Percentiles rank a stretch among this genome's conserved stretches.
These are phyloP conservation scores for Macquaria australasica DNA, from an alignment of 2,113 vertebrate species.

Conservation along the genomic window DNA sequence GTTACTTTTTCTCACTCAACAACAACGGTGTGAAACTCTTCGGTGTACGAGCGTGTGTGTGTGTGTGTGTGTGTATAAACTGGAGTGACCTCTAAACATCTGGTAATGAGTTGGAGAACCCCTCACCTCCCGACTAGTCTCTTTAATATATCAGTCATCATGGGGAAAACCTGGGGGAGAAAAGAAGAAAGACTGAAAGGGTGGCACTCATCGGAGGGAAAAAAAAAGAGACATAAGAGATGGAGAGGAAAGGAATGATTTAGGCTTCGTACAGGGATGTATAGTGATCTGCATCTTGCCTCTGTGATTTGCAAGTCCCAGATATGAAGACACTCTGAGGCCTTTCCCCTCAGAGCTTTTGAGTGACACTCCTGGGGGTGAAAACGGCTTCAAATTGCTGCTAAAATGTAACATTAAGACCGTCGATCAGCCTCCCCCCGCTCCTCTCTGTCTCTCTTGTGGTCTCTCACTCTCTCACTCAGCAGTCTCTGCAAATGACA, in stretches of 20 bases:
- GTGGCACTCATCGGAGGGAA: neutral
- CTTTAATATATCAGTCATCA: slow-evolving; percentile 68
- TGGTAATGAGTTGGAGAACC: slow-evolving; percentile 71
- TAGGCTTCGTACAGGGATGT: slow-evolving; percentile 13
- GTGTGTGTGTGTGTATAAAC: slow-evolving; percentile 39
- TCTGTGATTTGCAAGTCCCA: slow-evolving; percentile 46
- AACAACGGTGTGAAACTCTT: slow-evolving; percentile 19
- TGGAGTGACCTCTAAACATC: slow-evolving; percentile 70
- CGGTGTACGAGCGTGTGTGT: neutral
- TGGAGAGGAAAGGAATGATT: slow-evolving; percentile 14
- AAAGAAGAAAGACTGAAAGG: slow-evolving; percentile 20
- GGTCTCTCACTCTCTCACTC: slow-evolving; percentile 46
- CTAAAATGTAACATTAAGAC: slow-evolving; percentile 81
- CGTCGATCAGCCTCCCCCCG: slow-evolving; percentile 50
- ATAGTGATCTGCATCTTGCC: slow-evolving; percentile 25
- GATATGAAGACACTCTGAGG: slow-evolving; percentile 49
- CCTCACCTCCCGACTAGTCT: slow-evolving; percentile 45
- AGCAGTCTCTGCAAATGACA: slow-evolving; percentile 66
- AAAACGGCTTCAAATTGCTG: slow-evolving; percentile 76
- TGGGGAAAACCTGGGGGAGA: slow-evolving; percentile 27
- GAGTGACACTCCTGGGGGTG: slow-evolving; percentile 61
- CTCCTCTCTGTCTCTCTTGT: slow-evolving; percentile 3
- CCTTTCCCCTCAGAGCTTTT: slow-evolving; percentile 59
- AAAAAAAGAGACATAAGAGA: neutral
- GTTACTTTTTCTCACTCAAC: slow-evolving; percentile 14